phyloP scores from a whole-genome alignment of 2,888 invertebrate species.

The Tenodera sinensis region DNA sequence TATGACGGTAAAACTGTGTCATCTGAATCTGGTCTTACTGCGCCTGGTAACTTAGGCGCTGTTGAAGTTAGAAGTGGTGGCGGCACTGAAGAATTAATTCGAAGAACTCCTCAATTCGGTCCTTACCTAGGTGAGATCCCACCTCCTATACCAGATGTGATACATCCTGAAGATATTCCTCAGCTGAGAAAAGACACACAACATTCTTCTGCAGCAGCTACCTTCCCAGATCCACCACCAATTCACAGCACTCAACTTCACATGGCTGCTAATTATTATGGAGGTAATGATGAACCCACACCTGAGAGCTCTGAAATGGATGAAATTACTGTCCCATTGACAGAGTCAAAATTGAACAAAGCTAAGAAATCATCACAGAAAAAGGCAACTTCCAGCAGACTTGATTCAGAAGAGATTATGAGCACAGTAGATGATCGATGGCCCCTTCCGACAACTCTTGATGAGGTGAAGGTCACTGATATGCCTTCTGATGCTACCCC shows the following conservation, averaged over 20 bases:
- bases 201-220: conserved; percentile 37
- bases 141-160: conserved; percentile 51
- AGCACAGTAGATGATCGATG: conserved; percentile 4
- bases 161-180: conserved; percentile 42
- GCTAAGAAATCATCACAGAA: not conserved
- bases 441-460: not conserved
- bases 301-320: conserved; percentile 21
- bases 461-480: not conserved
- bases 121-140: conserved; percentile 73
- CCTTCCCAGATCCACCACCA: conserved; percentile 39
- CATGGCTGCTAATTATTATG: conserved; percentile 32
- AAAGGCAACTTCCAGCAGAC: not conserved
- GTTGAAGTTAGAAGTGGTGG: not conserved
- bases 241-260: conserved; percentile 37
- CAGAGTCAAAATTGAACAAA: not conserved
- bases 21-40: conserved; percentile 13
- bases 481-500: not conserved
- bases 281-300: conserved; percentile 8
- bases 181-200: conserved; percentile 36
- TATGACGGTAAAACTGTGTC: conserved; percentile 70
- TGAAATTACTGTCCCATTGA: not conserved
- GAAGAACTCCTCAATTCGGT: conserved; percentile 66
- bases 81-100: conserved; percentile 42
- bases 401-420: not conserved
- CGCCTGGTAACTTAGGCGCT: not conserved